Conservation (phyloP, 2,113 vertebrate genomes). For the Dasyornis broadbenti region DNA sequence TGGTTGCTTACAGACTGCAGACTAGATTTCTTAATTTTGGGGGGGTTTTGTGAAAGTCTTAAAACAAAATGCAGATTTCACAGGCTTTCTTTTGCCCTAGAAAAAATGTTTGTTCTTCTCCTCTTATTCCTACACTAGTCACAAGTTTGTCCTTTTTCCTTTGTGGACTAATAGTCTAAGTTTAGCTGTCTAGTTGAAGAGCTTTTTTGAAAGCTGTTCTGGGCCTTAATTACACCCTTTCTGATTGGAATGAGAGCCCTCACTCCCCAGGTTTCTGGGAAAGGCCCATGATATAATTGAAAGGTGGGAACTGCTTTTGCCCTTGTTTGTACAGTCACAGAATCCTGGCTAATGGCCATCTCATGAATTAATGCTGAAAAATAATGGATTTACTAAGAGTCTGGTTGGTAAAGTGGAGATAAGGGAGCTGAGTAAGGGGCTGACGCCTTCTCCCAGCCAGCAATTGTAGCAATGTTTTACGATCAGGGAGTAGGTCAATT, state of each 20-base stretch:
- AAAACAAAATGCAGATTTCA: not conserved
- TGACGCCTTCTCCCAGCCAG: not conserved
- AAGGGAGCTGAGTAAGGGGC: not conserved
- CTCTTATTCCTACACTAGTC: not conserved
- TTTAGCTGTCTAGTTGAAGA: not conserved
- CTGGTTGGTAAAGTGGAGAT: conserved; percentile 21
- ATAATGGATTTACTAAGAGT: conserved; percentile 3
- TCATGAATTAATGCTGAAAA: conserved; percentile 29
- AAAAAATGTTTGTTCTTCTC: not conserved
- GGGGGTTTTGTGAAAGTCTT: not conserved
- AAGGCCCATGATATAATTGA: not conserved
- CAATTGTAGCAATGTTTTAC: not conserved
- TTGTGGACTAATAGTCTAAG: not conserved
- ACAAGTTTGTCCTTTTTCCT: not conserved
- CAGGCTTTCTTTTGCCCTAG: not conserved
- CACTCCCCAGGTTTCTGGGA: not conserved
- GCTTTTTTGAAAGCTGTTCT: not conserved
- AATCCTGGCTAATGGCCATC: not conserved
- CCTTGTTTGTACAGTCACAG: not conserved
- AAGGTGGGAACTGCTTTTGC: not conserved
- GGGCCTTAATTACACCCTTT: not conserved
- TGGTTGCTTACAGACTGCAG: not conserved
- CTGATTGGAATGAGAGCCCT: not conserved
- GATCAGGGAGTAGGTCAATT: not conserved
- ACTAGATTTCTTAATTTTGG: not conserved